Base-by-base conservation (phyloP, 2,888 invertebrate genomes). In the Mesoligia furuncula region DNA sequence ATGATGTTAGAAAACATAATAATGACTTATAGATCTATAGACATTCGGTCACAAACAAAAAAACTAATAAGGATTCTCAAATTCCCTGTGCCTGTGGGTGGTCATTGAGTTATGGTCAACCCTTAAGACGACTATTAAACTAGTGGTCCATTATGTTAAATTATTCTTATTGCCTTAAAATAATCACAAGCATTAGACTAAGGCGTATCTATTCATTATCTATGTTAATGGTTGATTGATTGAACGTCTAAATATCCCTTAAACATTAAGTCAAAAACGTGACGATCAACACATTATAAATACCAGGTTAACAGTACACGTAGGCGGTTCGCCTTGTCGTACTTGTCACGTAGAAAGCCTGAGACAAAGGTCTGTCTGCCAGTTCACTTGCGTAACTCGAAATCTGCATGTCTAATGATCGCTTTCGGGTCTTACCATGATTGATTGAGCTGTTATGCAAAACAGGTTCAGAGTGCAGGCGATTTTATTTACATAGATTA, bases 271-370 rank as follows among this genome's bases (percentile, higher is more conserved):
- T 48, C 75, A 70, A 79, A 86, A 84, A 82, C 82, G 83, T 80
- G 87, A 85, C 82, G 66, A 78, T 70, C 71, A 75, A 42, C 51
- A 74, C 61, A 64, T 87, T 81, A 77, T 77, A 84, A 87, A 84
- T 86, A 87, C 87, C 79, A 85, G 83, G 81, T 79, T 77, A 74
- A 79, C 72, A 88, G 79, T 73, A 81, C 68, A 84, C 76, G 87
- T 88, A 84, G 86, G 90, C 77, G 81, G 88, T 84, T 90, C 72
- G 84, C 90, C 90, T 91, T 90, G 91, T 80, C 68, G 81, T 83
- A 85, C 84, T 88, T 90, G 85, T 87, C 86, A 85, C 86, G 86
- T 90, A 90, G 91, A 92, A 90, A 91, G 90, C 85, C 59, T 72
- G 80, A 86, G 76, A 87, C 79, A 88, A 85, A 89, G 89, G 88